phyloP scores from a whole-genome alignment of 2,888 invertebrate species.

The Ypsolopha sequella region DNA sequence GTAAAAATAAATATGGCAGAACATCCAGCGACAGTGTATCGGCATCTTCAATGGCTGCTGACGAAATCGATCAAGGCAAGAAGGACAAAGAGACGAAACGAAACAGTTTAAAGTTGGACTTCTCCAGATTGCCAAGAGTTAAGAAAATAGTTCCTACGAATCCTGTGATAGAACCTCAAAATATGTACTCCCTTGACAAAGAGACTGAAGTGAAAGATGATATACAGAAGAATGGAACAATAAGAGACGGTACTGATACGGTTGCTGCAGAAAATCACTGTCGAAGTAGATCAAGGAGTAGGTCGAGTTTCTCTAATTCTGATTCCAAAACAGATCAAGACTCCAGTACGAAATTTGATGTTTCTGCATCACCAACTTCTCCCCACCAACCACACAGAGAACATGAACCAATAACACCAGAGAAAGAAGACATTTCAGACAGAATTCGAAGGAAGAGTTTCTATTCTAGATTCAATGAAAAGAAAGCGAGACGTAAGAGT shows the following conservation, averaged over 20 bases:
- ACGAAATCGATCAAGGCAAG: conserved; percentile 27
- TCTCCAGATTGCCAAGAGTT: conserved; percentile 71
- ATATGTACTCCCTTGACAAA: conserved; percentile 41
- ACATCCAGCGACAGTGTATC: conserved; percentile 54
- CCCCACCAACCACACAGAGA: conserved; percentile 44
- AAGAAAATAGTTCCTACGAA: conserved; percentile 70
- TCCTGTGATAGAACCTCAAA: conserved; percentile 67
- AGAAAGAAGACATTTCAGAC: conserved; percentile 83
- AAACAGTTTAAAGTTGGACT: conserved; percentile 74
- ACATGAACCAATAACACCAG: conserved; percentile 57
- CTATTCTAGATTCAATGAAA: conserved; percentile 89
- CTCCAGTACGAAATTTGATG: conserved; percentile 35
- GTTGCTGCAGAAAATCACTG: conserved; percentile 24
- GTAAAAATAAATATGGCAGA: conserved; percentile 60
- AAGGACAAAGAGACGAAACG: conserved; percentile 45
- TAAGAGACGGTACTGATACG: conserved; percentile 31
- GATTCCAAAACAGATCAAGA: conserved; percentile 61
- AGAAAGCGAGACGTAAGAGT: conserved; percentile 78
- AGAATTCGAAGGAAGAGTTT: conserved; percentile 91
- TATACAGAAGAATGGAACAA: conserved; percentile 31
- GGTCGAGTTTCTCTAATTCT: conserved; percentile 53
- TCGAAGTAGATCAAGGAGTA: conserved; percentile 52
- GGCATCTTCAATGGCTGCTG: conserved; percentile 24
- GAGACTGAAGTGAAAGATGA: conserved; percentile 39
- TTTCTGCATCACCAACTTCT: conserved; percentile 22